Evolutionary conservation across 2,113 vertebrate species (phyloP).

Genomic region (Eretmochelys imbricata): DNA sequence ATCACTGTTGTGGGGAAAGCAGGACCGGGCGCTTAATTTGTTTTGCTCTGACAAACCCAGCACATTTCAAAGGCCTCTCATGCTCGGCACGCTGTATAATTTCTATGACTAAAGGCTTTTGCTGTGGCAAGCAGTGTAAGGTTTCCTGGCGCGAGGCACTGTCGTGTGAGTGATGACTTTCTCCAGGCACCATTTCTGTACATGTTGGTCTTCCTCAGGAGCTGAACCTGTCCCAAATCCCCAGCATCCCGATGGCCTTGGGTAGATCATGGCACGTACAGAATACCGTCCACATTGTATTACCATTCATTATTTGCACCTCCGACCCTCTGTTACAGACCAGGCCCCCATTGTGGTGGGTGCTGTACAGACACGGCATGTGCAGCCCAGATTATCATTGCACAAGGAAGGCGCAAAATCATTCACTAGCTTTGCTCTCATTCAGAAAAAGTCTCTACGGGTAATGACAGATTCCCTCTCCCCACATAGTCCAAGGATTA

Average conservation of each 20-base stretch:
- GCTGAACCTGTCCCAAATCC: neutral
- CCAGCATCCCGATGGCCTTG: fast-evolving
- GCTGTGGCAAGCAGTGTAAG: neutral
- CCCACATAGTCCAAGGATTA: fast-evolving
- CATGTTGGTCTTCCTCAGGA: fast-evolving
- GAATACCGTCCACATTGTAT: neutral
- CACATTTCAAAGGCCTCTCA: neutral
- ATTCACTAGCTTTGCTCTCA: neutral
- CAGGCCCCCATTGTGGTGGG: neutral
- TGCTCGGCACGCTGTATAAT: neutral
- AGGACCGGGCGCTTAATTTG: neutral
- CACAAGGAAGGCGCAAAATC: constrained; percentile 9
- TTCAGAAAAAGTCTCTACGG: fast-evolving
- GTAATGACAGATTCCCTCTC: fast-evolving
- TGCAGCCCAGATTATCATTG: neutral
- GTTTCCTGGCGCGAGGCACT: neutral
- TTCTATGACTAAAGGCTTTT: neutral
- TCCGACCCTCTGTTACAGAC: neutral
- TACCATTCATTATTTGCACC: neutral
- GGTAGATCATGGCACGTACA: fast-evolving
- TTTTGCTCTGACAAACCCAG: neutral
- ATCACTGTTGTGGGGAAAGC: neutral
- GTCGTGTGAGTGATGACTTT: neutral
- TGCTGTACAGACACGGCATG: neutral
- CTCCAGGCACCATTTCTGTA: neutral